Conservation (phyloP, 2,888 invertebrate genomes). For the Sylvicola cinctus region DNA sequence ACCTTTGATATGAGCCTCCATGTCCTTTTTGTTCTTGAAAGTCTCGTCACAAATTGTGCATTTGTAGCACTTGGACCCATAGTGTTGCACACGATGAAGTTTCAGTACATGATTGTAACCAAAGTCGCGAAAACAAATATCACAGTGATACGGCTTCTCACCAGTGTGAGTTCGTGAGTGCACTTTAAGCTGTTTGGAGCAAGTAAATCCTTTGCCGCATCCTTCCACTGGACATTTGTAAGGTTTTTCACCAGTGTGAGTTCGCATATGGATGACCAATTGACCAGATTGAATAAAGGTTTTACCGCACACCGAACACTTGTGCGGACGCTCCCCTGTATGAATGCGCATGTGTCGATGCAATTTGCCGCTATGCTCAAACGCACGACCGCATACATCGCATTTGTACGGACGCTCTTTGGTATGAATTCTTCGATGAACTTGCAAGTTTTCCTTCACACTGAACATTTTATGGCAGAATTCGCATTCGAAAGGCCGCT, state of each 20-base stretch:
- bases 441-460: conserved; percentile 80
- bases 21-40: conserved; percentile 74
- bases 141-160: conserved; percentile 77
- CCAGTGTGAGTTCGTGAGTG: conserved; percentile 83
- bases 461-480: conserved; percentile 84
- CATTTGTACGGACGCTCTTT: conserved; percentile 83
- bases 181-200: conserved; percentile 78
- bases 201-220: conserved; percentile 80
- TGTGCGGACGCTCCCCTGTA: conserved; percentile 67
- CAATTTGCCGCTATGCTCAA: conserved; percentile 77
- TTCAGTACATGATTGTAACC: conserved; percentile 83
- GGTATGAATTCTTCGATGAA: conserved; percentile 74
- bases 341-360: conserved; percentile 83
- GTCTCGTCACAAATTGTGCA: conserved; percentile 83
- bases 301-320: conserved; percentile 69
- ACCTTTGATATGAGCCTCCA: conserved; percentile 73
- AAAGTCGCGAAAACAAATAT: conserved; percentile 76
- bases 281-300: conserved; percentile 85
- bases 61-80: conserved; percentile 80
- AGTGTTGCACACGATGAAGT: conserved; percentile 74
- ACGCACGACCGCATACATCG: conserved; percentile 69
- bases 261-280: conserved; percentile 74
- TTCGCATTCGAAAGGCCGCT: conserved; percentile 79
- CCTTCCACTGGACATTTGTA: conserved; percentile 63
- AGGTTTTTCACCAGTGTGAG: conserved; percentile 72